Evolutionary conservation across 2,888 invertebrate species (phyloP).

Genomic region (Drosophila peninsularis): DNA sequence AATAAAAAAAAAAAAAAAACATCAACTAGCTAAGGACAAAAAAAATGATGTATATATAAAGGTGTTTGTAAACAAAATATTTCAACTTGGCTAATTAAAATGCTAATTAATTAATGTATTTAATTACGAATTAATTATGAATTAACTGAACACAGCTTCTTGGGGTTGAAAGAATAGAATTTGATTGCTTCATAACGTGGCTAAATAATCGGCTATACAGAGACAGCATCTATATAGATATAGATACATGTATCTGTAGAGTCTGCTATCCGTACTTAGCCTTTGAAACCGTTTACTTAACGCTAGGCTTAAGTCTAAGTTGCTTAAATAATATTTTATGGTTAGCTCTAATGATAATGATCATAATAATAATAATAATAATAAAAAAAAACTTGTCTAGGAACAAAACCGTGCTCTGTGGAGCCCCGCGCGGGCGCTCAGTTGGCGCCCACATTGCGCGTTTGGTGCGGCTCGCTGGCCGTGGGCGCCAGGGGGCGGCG

Average conservation of each 20-base stretch:
- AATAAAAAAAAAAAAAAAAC: constrained; percentile 35
- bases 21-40: constrained; percentile 36
- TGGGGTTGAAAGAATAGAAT: constrained; percentile 83
- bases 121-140: constrained; percentile 45
- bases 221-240: background rate
- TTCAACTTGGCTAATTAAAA: constrained; percentile 28
- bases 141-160: constrained; percentile 84
- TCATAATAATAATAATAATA: constrained; percentile 7
- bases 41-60: constrained; percentile 10
- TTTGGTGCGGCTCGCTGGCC: constrained; percentile 81
- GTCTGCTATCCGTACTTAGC: background rate
- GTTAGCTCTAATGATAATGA: constrained; percentile 1
- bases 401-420: constrained; percentile 85
- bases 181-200: constrained; percentile 52
- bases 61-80: constrained; percentile 5
- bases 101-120: constrained; percentile 24
- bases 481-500: constrained; percentile 85
- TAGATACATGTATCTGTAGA: background rate
- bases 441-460: constrained; percentile 85
- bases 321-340: background rate
- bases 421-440: constrained; percentile 58
- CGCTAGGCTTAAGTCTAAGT: background rate
- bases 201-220: constrained; percentile 3
- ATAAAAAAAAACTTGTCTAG: constrained; percentile 61
- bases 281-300: background rate